phyloP scores from a whole-genome alignment of 2,113 vertebrate species.

The Rostratula benghalensis region DNA sequence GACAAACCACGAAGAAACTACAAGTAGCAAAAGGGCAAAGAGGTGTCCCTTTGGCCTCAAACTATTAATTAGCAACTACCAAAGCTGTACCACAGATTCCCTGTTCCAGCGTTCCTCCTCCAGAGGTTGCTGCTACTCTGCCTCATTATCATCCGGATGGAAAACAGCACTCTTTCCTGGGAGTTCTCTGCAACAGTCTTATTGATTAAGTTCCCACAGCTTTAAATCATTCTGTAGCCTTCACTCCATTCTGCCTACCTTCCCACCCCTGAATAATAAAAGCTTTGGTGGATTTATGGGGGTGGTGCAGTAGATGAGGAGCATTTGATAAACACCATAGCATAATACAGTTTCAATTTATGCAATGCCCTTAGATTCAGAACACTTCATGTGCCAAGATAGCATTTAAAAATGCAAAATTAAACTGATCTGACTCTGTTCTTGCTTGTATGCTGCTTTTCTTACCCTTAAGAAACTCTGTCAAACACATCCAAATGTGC shows the following conservation, averaged over 20 bases:
- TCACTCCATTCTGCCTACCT: conserved; percentile 73
- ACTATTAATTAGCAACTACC: conserved; percentile 80
- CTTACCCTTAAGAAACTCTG: not conserved
- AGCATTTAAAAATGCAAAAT: conserved; percentile 60
- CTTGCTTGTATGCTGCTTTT: conserved; percentile 13
- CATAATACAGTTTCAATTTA: conserved; percentile 57
- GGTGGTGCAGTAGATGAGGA: conserved; percentile 59
- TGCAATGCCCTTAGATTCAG: conserved; percentile 34
- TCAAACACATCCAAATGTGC: not conserved
- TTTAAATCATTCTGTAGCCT: conserved; percentile 82
- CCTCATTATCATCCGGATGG: conserved; percentile 83
- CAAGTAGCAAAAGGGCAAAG: conserved; percentile 66
- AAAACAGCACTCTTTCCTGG: conserved; percentile 80
- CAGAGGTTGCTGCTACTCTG: conserved; percentile 78
- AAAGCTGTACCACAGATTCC: conserved; percentile 71
- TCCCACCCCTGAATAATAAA: conserved; percentile 79
- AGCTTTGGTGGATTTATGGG: conserved; percentile 75
- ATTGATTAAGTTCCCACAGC: conserved; percentile 84
- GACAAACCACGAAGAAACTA: conserved; percentile 69
- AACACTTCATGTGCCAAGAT: conserved; percentile 33
- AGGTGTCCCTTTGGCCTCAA: conserved; percentile 68
- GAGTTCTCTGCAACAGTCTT: conserved; percentile 76
- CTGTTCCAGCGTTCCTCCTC: conserved; percentile 73
- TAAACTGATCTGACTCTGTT: conserved; percentile 61
- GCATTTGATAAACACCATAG: conserved; percentile 48